phyloP scores from a whole-genome alignment of 1,140 invertebrate genomes.

The Apis laboriosa region DNA sequence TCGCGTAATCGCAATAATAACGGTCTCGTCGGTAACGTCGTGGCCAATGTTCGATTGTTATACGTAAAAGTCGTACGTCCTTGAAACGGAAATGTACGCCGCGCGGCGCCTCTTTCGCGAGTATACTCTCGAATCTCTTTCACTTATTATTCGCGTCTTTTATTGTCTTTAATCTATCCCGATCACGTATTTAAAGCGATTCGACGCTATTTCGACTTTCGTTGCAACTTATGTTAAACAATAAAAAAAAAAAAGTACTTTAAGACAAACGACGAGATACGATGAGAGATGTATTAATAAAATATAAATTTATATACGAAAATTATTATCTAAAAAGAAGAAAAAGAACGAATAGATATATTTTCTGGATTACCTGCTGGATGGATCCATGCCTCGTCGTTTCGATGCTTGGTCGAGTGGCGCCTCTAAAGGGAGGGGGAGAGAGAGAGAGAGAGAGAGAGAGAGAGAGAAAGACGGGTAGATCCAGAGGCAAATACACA shows the following conservation, averaged over 20 bases:
- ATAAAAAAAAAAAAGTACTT: neutral
- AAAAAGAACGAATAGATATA: neutral
- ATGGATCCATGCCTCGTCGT: neutral
- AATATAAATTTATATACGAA: neutral
- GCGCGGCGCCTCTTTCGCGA: too few relatives aligned
- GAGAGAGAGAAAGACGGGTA: slow-evolving; percentile 46
- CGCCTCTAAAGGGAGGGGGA: neutral
- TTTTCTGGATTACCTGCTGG: neutral
- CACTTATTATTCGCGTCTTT: too few relatives aligned
- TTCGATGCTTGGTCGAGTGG: neutral
- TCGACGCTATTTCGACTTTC: neutral
- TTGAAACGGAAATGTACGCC: too few relatives aligned
- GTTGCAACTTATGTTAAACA: neutral
- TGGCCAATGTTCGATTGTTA: neutral
- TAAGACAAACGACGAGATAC: neutral
- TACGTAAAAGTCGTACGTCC: too few relatives aligned
- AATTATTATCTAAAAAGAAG: neutral
- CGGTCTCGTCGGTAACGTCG: neutral
- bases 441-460: neutral
- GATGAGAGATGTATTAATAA: neutral
- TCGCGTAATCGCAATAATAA: too few relatives aligned
- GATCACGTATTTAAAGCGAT: too few relatives aligned
- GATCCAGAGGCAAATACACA: slow-evolving; percentile 57
- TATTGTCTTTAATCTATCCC: neutral
- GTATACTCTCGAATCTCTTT: too few relatives aligned